Conservation (phyloP, 1,140 invertebrate species). For the Leptinotarsa texana region DNA sequence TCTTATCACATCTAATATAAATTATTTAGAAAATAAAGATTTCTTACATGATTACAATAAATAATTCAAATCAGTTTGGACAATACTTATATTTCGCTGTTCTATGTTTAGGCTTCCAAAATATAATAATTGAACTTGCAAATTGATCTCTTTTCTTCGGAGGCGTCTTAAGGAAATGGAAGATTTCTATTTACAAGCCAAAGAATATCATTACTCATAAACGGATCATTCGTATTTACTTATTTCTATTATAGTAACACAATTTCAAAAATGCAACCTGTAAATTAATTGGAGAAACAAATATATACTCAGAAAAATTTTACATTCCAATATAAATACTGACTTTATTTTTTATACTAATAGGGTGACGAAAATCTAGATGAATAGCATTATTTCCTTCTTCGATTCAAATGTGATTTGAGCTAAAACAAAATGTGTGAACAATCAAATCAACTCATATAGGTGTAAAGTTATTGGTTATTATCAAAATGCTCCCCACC, state of each 20-base stretch:
- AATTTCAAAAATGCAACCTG: constrained; percentile 17
- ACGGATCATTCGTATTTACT: constrained; percentile 29
- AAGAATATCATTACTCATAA: neutral
- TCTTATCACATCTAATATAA: constrained; percentile 12
- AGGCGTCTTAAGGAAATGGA: neutral
- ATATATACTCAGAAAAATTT: neutral
- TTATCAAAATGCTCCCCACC: neutral
- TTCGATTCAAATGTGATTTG: too few species aligned
- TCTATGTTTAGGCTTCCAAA: constrained; percentile 18
- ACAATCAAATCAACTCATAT: neutral
- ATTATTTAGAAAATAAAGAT: constrained; percentile 18
- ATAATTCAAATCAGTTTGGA: constrained; percentile 10
- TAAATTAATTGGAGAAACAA: neutral
- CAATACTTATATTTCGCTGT: constrained; percentile 18
- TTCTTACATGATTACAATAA: neutral
- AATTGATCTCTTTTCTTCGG: too few species aligned
- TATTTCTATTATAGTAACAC: constrained; percentile 40
- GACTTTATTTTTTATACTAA: neutral
- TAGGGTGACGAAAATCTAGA: too few species aligned
- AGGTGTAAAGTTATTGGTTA: neutral
- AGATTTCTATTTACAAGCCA: constrained; percentile 19
- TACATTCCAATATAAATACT: constrained; percentile 1
- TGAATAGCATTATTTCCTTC: too few species aligned
- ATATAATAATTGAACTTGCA: constrained; percentile 6
- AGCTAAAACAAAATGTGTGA: too few species aligned